phyloP scores from a whole-genome alignment of 2,888 invertebrate species.

The Acleris cristana region DNA sequence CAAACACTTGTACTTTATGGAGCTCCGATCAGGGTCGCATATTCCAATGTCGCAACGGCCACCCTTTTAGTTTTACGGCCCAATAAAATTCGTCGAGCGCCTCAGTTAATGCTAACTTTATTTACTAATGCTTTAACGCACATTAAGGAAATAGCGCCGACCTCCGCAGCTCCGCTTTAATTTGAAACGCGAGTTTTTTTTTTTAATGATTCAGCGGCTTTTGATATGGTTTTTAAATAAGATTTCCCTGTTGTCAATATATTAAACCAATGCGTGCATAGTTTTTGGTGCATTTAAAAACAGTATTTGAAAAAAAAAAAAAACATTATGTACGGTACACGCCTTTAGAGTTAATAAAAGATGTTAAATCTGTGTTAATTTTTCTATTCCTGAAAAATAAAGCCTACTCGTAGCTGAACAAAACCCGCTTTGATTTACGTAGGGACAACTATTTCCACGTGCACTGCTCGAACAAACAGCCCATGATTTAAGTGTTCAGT shows the following conservation, averaged over 20 bases:
- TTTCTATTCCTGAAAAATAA: too few species aligned
- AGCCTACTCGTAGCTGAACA: not conserved
- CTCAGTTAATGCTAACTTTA: conserved; percentile 63
- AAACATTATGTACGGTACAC: too few species aligned
- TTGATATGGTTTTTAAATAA: too few species aligned
- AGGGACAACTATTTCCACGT: conserved; percentile 22
- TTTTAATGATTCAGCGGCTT: not conserved
- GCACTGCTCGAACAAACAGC: conserved; percentile 32
- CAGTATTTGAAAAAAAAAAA: too few species aligned
- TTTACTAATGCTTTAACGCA: conserved; percentile 52
- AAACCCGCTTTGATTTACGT: conserved; percentile 26
- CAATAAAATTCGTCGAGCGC: conserved; percentile 68
- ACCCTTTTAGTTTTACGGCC: conserved; percentile 78
- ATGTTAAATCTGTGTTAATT: too few species aligned
- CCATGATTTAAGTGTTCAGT: conserved; percentile 37
- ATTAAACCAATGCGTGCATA: too few species aligned
- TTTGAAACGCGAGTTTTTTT: conserved; percentile 5
- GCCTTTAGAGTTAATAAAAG: too few species aligned
- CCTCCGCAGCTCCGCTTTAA: conserved; percentile 9
- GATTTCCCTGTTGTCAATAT: too few species aligned
- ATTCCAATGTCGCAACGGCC: conserved; percentile 71
- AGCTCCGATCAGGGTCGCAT: conserved; percentile 57
- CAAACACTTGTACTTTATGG: conserved; percentile 47
- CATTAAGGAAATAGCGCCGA: conserved; percentile 18
- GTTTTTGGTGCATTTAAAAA: too few species aligned